Conservation (phyloP, 2,113 vertebrate species). For the Otus sunia region DNA sequence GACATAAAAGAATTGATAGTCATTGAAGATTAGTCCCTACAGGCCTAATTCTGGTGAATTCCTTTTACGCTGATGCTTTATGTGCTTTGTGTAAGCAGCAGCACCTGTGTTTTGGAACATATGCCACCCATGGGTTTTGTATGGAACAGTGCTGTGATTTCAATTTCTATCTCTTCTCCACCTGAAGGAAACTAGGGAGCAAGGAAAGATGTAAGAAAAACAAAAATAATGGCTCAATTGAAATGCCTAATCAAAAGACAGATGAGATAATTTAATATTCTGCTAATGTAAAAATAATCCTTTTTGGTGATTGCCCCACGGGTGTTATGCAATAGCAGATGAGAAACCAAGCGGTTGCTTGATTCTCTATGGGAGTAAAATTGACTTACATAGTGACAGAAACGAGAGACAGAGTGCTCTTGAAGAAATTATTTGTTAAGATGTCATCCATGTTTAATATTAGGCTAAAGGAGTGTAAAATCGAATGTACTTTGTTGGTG, state of each 20-base stretch:
- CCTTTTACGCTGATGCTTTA: accelerated
- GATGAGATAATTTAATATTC: neutral
- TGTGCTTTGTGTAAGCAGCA: neutral
- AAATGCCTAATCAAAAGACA: neutral
- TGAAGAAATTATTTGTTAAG: neutral
- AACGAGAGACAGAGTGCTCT: neutral
- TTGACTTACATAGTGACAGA: neutral
- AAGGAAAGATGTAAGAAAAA: neutral
- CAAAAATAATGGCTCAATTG: neutral
- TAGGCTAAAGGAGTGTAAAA: neutral
- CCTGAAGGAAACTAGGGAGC: neutral
- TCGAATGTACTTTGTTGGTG: neutral
- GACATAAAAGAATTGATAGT: neutral
- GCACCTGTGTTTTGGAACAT: neutral
- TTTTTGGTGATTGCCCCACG: neutral
- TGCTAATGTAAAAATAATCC: neutral
- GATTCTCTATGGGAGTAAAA: neutral
- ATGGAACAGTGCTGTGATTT: neutral
- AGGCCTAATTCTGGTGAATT: neutral
- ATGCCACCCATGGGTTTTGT: neutral
- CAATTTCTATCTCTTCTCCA: neutral
- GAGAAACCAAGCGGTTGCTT: neutral
- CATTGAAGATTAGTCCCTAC: neutral
- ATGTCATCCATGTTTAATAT: neutral
- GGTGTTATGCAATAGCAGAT: neutral